phyloP scores from a whole-genome alignment of 2,797 vertebrate species.

The Glossophaga mutica region DNA sequence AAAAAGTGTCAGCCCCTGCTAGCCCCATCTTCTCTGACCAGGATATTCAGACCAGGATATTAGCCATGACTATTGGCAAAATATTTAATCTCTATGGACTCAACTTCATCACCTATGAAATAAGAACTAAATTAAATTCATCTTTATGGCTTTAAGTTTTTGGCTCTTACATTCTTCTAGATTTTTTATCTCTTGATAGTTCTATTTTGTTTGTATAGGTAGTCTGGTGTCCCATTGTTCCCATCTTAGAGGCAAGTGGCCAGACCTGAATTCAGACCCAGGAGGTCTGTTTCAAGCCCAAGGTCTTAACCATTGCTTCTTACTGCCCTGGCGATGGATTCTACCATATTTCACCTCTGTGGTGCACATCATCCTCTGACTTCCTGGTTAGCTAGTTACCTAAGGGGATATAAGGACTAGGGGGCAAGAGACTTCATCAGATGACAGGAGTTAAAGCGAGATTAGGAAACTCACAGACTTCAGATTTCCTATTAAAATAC shows the following conservation, averaged over 20 bases:
- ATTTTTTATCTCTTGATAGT: not conserved
- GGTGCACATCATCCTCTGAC: not conserved
- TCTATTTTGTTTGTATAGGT: not conserved
- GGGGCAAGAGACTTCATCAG: not conserved
- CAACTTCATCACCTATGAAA: not conserved
- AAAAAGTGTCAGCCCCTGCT: not conserved
- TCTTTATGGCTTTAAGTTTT: not conserved
- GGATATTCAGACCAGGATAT: not conserved
- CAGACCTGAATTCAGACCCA: not conserved
- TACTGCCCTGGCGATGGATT: not conserved
- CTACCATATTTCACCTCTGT: not conserved
- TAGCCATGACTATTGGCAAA: not conserved
- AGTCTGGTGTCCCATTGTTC: not conserved
- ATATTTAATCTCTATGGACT: not conserved
- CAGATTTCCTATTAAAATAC: not conserved
- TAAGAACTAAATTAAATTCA: not conserved
- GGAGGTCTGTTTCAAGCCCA: not conserved
- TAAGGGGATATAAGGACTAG: not conserved
- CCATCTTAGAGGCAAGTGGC: not conserved
- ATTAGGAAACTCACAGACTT: not conserved
- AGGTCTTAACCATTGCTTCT: not conserved
- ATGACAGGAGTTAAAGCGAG: not conserved
- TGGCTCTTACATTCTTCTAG: not conserved
- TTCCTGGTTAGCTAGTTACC: not conserved
- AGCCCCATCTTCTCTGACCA: not conserved